These are phyloP conservation scores for Euura lappo DNA, from an alignment of 1,140 invertebrate genomes.

Conservation along the genomic window DNA sequence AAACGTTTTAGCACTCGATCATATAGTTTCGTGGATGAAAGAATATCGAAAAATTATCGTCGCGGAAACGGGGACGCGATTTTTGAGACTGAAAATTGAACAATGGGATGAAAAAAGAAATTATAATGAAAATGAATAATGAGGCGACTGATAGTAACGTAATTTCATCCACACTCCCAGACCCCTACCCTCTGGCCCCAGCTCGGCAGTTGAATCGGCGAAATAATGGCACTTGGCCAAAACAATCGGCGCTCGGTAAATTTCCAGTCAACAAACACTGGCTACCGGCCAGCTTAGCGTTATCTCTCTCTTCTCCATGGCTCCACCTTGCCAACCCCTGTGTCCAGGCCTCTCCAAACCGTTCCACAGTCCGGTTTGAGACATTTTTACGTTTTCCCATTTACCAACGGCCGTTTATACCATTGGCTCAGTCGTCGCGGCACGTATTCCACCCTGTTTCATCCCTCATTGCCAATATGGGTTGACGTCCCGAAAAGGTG, in stretches of 20 bases:
- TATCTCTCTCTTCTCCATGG: slow-evolving; percentile 8
- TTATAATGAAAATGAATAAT: slow-evolving; percentile 13
- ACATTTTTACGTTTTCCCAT: background rate
- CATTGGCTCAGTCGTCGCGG: background rate
- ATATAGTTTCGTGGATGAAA: too few species aligned
- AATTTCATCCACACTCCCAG: slow-evolving; percentile 21
- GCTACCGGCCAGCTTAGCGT: background rate
- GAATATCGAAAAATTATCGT: too few species aligned
- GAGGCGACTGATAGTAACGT: slow-evolving; percentile 5
- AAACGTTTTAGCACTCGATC: too few species aligned
- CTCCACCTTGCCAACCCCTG: background rate
- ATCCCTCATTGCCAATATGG: too few species aligned
- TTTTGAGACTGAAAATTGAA: too few species aligned
- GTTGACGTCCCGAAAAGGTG: too few species aligned
- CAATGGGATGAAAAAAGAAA: slow-evolving; percentile 13
- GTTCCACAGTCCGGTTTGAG: background rate
- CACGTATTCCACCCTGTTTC: background rate
- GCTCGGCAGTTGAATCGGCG: slow-evolving; percentile 11
- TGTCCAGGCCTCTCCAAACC: background rate
- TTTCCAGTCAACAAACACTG: slow-evolving; percentile 54
- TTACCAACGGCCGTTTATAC: background rate
- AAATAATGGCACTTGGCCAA: slow-evolving; percentile 54
- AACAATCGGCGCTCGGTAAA: slow-evolving; percentile 53
- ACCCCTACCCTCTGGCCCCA: slow-evolving; percentile 13
- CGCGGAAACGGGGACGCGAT: too few species aligned